Evolutionary conservation across 1,140 invertebrate species (phyloP).

Genomic region (Drosophila pectinifera): DNA sequence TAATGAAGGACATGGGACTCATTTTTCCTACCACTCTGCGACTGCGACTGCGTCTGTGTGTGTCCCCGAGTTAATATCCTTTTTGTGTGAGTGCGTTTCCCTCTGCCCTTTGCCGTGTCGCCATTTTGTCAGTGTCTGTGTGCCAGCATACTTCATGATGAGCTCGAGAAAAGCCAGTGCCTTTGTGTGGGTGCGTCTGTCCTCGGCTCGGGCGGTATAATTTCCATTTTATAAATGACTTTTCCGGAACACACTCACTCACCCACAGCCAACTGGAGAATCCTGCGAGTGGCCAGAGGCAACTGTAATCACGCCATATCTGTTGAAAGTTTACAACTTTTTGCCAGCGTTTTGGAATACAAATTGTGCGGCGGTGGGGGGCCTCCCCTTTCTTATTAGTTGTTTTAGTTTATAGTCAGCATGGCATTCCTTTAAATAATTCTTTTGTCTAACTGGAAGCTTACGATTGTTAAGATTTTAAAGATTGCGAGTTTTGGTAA

Average conservation of each 20-base stretch:
- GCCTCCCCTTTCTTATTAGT: background rate
- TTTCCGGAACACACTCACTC: slow-evolving; percentile 39
- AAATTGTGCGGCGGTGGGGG: slow-evolving; percentile 7
- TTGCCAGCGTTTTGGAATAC: slow-evolving; percentile 29
- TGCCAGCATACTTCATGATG: slow-evolving; percentile 76
- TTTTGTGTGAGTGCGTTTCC: slow-evolving; percentile 32
- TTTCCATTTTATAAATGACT: slow-evolving; percentile 78
- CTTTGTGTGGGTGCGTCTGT: slow-evolving; percentile 22
- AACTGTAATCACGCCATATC: slow-evolving; percentile 81
- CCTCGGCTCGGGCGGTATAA: slow-evolving; percentile 51
- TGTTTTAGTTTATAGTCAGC: too few relatives aligned
- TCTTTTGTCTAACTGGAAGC: too few relatives aligned
- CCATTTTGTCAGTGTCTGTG: slow-evolving; percentile 62
- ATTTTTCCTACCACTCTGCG: slow-evolving; percentile 68
- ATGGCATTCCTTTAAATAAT: too few relatives aligned
- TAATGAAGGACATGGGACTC: slow-evolving; percentile 85
- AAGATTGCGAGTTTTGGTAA: too few relatives aligned
- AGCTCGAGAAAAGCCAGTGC: slow-evolving; percentile 67
- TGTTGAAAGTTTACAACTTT: slow-evolving; percentile 77
- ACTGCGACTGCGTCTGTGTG: slow-evolving; percentile 10
- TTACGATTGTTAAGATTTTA: too few relatives aligned
- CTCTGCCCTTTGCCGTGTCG: slow-evolving; percentile 44
- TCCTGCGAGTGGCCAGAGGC: slow-evolving; percentile 45
- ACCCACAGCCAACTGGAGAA: slow-evolving; percentile 4
- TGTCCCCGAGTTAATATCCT: slow-evolving; percentile 45